Evolutionary conservation across 2,888 invertebrate genomes (phyloP), one percentile per base, ranked within the genome.

Genomic region (Acleris holmiana): DNA sequence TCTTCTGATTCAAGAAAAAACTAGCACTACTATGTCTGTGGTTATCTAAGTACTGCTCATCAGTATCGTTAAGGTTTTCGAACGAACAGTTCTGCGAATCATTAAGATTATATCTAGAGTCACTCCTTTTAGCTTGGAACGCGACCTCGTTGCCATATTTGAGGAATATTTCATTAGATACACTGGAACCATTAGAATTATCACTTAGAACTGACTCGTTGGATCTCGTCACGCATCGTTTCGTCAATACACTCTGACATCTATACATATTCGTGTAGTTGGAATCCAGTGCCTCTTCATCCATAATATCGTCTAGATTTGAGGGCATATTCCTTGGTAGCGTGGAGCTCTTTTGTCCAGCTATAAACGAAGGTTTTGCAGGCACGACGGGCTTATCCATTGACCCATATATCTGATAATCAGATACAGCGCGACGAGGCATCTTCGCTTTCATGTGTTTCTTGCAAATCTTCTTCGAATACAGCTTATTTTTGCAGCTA

Each of bases 21-120:
- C 97, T 97, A 5, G 97, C 97, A 74, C 96, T 96, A 48, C 95
- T 96, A 56, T 94, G 94, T 40, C 94, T 86, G 55, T 94, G 94
- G 1, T 93, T 93, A 61, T 94, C 94, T 49, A 94, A 79, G 75
- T 91, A 91, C 7, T 83, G 76, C 2, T 80, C 83, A 60, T 91
- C 85, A 0, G 82, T 76, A 51, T 86, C 92, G 50, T 92, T 78
- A 0, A 93, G 73, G 61, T 93, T 93, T 73, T 93, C 93, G 63
- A 78, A 89, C 0, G 93, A 93, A 68, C 91, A 90, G 61, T 92
- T 92, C 65, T 90, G 91, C 0, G 93, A 92, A 71, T 91, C 90
- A 44, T 88, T 87, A 19, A 92, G 71, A 76, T 94, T 85, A 67
- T 94, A 94, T 66, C 86, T 81, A 66, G 89, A 89, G 19, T 89